Conservation (phyloP, 2,113 vertebrate species). For the Podarcis muralis region DNA sequence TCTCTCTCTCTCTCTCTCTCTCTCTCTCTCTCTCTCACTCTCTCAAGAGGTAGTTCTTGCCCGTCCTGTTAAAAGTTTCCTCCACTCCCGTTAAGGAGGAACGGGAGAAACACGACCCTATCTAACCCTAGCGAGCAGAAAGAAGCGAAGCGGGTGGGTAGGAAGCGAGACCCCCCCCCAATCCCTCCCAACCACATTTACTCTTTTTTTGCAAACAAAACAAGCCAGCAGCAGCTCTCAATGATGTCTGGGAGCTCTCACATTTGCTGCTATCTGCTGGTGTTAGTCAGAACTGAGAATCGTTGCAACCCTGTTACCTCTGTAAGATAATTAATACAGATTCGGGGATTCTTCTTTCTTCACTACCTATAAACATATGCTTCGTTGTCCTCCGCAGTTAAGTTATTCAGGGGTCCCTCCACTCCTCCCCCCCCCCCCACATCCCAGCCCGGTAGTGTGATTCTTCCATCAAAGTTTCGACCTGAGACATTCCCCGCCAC, state of each 20-base stretch:
- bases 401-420: constrained; percentile 39
- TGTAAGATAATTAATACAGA: constrained; percentile 70
- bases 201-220: constrained; percentile 12
- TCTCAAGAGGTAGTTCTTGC: not conserved
- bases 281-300: constrained; percentile 62
- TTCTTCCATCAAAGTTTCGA: constrained; percentile 70
- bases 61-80: not conserved
- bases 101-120: not conserved
- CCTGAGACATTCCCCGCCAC: constrained; percentile 65
- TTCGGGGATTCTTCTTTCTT: constrained; percentile 53
- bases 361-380: constrained; percentile 60
- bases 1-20: rapidly evolving
- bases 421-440: no score
- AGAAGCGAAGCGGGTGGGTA: not conserved
- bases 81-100: not conserved
- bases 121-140: not conserved
- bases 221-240: constrained; percentile 1
- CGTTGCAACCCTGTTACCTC: constrained; percentile 57
- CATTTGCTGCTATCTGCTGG: constrained; percentile 60
- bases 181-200: not conserved
- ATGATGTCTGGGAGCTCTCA: not conserved
- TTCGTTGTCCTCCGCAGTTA: constrained; percentile 63
- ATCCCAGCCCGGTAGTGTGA: constrained; percentile 54
- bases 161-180: not conserved
- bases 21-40: rapidly evolving